Percentiles rank a stretch among this genome's conserved stretches.
Conservation (phyloP, 2,113 vertebrate genomes). For the Dicaeum eximium region DNA sequence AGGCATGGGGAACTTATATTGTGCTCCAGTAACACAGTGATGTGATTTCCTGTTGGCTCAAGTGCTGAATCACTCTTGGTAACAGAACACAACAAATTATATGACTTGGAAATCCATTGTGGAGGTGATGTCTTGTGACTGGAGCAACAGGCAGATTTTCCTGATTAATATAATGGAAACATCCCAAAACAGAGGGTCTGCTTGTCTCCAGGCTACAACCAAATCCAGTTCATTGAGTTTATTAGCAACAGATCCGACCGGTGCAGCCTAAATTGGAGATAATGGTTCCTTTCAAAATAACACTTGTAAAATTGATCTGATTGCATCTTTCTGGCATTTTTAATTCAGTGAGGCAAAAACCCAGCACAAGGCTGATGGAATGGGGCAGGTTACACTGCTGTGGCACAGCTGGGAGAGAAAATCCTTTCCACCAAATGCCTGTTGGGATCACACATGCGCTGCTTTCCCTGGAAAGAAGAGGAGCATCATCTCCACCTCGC, state of each 20-base stretch:
- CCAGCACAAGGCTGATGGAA: background rate
- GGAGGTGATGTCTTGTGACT: background rate
- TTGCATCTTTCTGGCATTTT: background rate
- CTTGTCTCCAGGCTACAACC: background rate
- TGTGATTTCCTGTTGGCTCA: background rate
- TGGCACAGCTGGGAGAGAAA: background rate
- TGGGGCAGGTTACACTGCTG: background rate
- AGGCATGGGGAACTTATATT: background rate
- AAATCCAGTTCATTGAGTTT: background rate
- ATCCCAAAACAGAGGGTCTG: background rate
- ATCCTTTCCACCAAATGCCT: accelerated
- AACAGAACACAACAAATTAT: background rate
- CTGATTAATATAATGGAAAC: background rate
- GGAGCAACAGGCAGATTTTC: background rate
- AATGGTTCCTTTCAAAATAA: background rate
- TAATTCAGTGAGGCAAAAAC: background rate
- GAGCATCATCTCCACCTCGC: background rate
- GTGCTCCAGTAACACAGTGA: background rate
- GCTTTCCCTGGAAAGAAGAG: background rate
- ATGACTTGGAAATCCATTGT: background rate
- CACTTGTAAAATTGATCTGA: background rate
- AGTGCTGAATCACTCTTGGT: background rate
- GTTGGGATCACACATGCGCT: background rate
- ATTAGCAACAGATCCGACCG: background rate
- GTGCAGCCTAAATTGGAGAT: background rate